These are phyloP conservation scores for Delphinus delphis DNA, from an alignment of 2,113 vertebrate genomes.

Conservation along the genomic window DNA sequence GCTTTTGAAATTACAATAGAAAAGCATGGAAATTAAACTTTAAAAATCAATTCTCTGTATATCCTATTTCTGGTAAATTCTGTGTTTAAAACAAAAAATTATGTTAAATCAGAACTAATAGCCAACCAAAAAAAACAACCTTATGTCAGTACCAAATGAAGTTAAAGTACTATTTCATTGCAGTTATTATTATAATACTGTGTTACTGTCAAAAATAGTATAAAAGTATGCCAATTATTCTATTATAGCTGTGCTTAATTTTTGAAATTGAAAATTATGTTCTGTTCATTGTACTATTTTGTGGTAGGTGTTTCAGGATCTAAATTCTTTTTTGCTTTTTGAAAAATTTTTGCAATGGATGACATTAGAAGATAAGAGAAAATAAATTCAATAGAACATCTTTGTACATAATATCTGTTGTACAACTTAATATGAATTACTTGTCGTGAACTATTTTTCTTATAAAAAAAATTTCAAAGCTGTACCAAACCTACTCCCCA, in stretches of 20 bases:
- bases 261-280: neutral
- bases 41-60: neutral
- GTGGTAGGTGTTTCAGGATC: neutral
- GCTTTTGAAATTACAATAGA: neutral
- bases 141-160: neutral
- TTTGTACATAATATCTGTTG: neutral
- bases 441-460: neutral
- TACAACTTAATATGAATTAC: neutral
- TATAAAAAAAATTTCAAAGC: neutral
- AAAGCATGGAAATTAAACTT: constrained; percentile 21
- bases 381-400: neutral
- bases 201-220: neutral
- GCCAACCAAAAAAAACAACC: neutral
- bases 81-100: neutral
- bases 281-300: neutral
- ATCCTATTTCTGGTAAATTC: neutral
- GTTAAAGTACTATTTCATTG: neutral
- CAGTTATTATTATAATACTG: neutral
- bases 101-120: neutral
- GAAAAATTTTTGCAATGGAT: neutral
- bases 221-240: neutral
- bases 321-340: neutral
- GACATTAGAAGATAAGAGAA: neutral
- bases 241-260: neutral
- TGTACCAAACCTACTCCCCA: neutral